Base-by-base conservation (phyloP, 1,140 invertebrate genomes). In the Euwallacea similis region DNA sequence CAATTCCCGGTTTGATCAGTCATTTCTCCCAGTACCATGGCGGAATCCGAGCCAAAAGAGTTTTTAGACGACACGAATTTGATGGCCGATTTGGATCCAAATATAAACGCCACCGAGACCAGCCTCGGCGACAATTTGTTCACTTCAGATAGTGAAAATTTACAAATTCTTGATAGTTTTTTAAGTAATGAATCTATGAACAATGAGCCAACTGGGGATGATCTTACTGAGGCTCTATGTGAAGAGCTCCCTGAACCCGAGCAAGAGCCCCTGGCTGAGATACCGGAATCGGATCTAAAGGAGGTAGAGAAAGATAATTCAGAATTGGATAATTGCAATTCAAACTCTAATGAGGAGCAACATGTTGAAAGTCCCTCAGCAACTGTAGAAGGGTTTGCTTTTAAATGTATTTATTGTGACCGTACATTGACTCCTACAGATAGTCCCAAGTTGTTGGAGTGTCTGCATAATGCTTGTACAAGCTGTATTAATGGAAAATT, bases 391-490 rank as follows among this genome's bases (percentile, higher is more conserved):
- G 82, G 82, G 4, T 81, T 74, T 65, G 81, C 81, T 15, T 80
- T 79, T 42, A 90, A 90, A 76, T 91, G 90, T 79, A 83, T 89
- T 16, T 90, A 90, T 78, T 93, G 91, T 79, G 84, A 85, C n/a
- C 86, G 88, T 77, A 80, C 83, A 33, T 84, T 91, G 46, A 82
- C 84, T 11, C 78, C 84, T 33, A 85, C 82, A 42, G 88, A 90
- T 77, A 83, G 86, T 50, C 91, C 93, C 0, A 94, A 93, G 82
- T 84, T 95, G 41, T 83, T 96, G 66, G 92, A 93, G 79, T 96
- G 94, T 81, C 85, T 96, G 63, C 94, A 96, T 81, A 91, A 93
- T 43, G 88, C 90, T 54, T 96, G 94, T 80, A 85, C 87, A 42
- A 84, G 86, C 66, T 96, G 94, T 83, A 82, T 94, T 68, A 87